Percentiles rank a stretch among this genome's conserved stretches.
These are phyloP conservation scores for Urocynchramus pylzowi DNA, from an alignment of 2,113 vertebrate species.

Conservation along the genomic window DNA sequence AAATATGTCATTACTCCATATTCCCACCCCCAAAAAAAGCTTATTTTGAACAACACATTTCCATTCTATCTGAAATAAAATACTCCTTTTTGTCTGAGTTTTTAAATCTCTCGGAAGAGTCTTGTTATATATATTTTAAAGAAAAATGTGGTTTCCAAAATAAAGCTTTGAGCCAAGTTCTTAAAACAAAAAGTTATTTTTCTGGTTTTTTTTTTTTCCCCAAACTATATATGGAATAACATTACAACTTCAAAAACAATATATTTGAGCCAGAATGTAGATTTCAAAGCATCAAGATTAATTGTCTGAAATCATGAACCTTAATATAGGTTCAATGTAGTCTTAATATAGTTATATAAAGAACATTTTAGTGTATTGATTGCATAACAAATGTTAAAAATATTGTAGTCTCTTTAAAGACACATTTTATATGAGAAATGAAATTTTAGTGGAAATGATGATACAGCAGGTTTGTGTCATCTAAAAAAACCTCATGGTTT, in stretches of 20 bases:
- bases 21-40: not conserved
- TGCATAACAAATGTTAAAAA: not conserved
- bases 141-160: not conserved
- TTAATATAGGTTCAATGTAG: not conserved
- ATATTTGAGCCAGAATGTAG: not conserved
- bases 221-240: not conserved
- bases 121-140: not conserved
- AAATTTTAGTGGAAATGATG: not conserved
- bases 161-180: not conserved
- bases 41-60: accelerated
- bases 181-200: not conserved
- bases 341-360: not conserved
- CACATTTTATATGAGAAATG: not conserved
- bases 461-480: not conserved
- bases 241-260: not conserved
- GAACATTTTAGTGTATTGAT: not conserved
- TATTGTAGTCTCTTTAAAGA: not conserved
- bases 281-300: not conserved
- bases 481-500: not conserved
- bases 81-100: not conserved
- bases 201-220: not conserved
- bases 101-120: not conserved
- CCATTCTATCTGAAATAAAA: not conserved
- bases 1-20: not conserved
- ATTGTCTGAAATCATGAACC: not conserved